Base-by-base conservation (phyloP, 2,797 vertebrate species). In the Odontamblyopus lacepedii region DNA sequence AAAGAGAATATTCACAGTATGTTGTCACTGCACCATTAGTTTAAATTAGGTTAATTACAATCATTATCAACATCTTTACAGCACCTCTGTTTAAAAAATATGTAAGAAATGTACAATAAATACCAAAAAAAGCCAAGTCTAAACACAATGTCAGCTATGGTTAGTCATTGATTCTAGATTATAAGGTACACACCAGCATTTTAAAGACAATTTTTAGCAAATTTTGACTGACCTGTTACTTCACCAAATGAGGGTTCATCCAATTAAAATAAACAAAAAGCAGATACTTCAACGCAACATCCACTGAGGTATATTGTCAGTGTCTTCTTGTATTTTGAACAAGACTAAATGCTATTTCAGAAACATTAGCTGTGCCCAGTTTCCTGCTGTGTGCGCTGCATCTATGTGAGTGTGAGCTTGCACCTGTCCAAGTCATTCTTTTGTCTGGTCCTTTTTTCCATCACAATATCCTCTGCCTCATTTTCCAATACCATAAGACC, bases 311-410 rank as follows among this genome's bases (percentile, higher is more conserved):
- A 61, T 2, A 57, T 8, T n/a, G 64, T 55, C 78, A 53, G 53
- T 56, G 53, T 69, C 35, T 67, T 57, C 73, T 38, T 56, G 62
- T 69, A 44, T 71, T 53, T 69, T 75, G 75, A 73, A 67, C 78
- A 76, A 75, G 84, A 76, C 71, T 73, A 48, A 74, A 71, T 69
- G 76, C 88, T 95, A 93, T 93, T 93, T 93, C 85, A 86, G 93
- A 77, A 88, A 85, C 86, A 79, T 67, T 74, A 74, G 83, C 75
- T 79, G 80, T 84, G 79, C 85, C 80, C 53, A n/a, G 83, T 91
- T 74, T 83, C 86, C 85, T 70, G 72, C 77, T 1, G 59, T 74
- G 72, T 57, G 41, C 4, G 38, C 48, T 48, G 16, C 81, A 48
- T 79, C 63, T 75, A 26, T 55, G 71, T 44, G 67, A 68, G 71